Conservation (phyloP, 2,797 vertebrate species). For the Clarias platycephalus region DNA sequence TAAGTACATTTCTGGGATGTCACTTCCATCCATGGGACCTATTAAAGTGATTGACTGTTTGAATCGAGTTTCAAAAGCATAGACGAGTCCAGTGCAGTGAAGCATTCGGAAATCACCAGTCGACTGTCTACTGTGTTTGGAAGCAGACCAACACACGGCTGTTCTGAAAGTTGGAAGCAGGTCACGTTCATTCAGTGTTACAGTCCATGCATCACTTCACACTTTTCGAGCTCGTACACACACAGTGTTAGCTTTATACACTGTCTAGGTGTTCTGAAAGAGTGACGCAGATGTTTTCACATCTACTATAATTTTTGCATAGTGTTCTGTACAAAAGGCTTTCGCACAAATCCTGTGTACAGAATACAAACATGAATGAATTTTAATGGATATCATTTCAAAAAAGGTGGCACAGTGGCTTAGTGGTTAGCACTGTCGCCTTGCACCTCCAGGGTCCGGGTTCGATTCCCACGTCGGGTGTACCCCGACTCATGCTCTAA, state of each 20-base stretch:
- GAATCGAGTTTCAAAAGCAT: not conserved
- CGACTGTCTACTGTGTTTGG: not conserved
- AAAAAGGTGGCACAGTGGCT: too few species aligned
- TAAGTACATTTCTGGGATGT: not conserved
- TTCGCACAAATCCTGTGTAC: too few species aligned
- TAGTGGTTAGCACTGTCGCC: too few species aligned
- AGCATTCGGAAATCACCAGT: not conserved
- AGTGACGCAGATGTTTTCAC: not conserved
- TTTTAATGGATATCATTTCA: too few species aligned
- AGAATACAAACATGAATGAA: too few species aligned
- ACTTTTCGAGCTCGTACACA: not conserved
- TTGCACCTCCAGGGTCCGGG: too few species aligned
- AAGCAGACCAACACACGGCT: not conserved
- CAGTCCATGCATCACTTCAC: not conserved
- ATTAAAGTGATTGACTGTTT: not conserved
- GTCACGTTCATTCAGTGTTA: not conserved
- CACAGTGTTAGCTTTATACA: not conserved
- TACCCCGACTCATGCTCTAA: too few species aligned
- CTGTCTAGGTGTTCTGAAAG: not conserved
- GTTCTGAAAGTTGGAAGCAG: not conserved
- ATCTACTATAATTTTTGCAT: not conserved
- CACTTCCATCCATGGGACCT: not conserved
- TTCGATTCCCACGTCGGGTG: too few species aligned
- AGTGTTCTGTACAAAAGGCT: too few species aligned
- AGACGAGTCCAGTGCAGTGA: slow-evolving; percentile 2